Percentiles rank a stretch among this genome's conserved stretches.
These are phyloP conservation scores for Danaus chrysippus DNA, from an alignment of 2,888 invertebrate genomes.

Conservation along the genomic window DNA sequence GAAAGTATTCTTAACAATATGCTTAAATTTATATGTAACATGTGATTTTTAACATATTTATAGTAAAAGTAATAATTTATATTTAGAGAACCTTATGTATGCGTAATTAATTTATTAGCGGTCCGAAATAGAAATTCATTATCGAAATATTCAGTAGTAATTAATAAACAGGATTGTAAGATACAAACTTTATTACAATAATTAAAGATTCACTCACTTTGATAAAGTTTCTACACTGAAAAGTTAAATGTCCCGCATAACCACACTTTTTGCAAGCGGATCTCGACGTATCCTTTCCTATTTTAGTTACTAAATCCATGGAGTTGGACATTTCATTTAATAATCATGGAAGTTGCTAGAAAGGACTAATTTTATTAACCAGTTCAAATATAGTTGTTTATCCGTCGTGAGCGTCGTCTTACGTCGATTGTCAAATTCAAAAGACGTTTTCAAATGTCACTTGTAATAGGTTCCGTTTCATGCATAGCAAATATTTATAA, in stretches of 20 bases:
- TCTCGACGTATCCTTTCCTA: slow-evolving; percentile 86
- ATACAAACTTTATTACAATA: neutral
- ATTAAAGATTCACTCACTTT: slow-evolving; percentile 76
- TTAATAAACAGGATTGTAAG: too few species aligned
- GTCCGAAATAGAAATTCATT: too few species aligned
- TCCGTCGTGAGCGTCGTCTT: neutral
- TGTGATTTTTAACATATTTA: too few species aligned
- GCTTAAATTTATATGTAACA: too few species aligned
- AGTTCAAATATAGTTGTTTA: neutral
- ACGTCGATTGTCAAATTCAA: slow-evolving; percentile 14
- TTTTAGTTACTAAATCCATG: slow-evolving; percentile 62
- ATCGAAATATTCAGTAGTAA: too few species aligned
- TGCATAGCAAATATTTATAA: slow-evolving; percentile 2
- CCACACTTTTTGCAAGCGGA: slow-evolving; percentile 97
- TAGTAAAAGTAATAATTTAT: too few species aligned
- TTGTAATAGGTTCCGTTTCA: slow-evolving; percentile 11
- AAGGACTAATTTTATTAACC: neutral
- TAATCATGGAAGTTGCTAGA: slow-evolving; percentile 26
- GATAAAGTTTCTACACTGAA: slow-evolving; percentile 96
- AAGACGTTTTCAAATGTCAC: neutral
- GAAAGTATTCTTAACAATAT: too few species aligned
- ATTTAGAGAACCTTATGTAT: too few species aligned
- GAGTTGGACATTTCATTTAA: slow-evolving; percentile 57
- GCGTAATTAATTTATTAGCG: too few species aligned
- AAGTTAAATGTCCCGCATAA: slow-evolving; percentile 96